Evolutionary conservation across 2,888 invertebrate species (phyloP), one percentile per base, ranked within the genome.

Genomic region (Zonitis immaculata): DNA sequence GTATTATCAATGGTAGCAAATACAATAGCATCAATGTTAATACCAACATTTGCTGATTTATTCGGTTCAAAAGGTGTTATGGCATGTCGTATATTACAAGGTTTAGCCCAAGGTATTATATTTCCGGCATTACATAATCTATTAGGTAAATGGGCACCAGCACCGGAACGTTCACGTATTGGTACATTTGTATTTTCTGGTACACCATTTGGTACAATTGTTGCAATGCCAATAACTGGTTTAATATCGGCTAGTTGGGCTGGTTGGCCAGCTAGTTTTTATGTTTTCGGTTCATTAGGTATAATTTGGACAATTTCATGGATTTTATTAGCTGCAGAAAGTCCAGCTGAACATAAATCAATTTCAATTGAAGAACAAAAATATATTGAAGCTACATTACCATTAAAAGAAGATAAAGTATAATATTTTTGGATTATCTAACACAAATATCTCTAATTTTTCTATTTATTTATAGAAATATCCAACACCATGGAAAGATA

Each of bases 81-180:
- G 57, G 77, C 72, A 0, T 79, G 85, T 50, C 78, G 92, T 39
- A 80, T 87, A 0, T 66, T 86, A 0, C 85, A 88, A 71, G 92
- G 92, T 0, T 75, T 91, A 1, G 79, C 82, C 0, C 87, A 89
- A 71, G 88, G 87, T 1, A 82, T 84, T 54, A 78, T 88, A 12
- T 85, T 83, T 67, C 89, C 89, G 0, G 79, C 82, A 52, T 78
- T 83, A 50, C 89, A 89, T 62, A 86, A 85, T 1, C 76, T 89
- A 7, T 72, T 89, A 45, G 83, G 88, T n/a, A 86, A 85, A 69
- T 90, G 89, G 90, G 83, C 75, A n/a, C 88, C 89, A 0, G 75
- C 79, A 0, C 74, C 79, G 1, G 90, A 90, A 67, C 78, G 89
- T 49, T 85, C 86, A 14, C 77, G 83, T n/a, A 74, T 88, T 52